phyloP scores from a whole-genome alignment of 1,140 invertebrate species.

The Maconellicoccus hirsutus region DNA sequence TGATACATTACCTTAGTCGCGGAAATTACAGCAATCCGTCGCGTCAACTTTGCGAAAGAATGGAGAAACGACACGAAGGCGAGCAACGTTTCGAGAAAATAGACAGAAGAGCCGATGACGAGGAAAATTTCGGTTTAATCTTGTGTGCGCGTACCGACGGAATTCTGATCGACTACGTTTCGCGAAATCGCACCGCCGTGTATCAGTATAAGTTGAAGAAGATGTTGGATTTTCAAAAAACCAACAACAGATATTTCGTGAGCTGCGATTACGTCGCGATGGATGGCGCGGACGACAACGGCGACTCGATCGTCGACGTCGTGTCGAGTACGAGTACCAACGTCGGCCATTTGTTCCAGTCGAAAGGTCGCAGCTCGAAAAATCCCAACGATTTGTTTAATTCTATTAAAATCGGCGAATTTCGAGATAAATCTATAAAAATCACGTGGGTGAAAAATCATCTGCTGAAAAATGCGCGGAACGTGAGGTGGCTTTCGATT shows the following conservation, averaged over 20 bases:
- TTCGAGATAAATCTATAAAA: background rate
- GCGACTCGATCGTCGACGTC: background rate
- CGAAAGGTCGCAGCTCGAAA: background rate
- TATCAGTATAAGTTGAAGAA: background rate
- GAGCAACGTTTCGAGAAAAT: background rate
- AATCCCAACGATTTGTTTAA: constrained; percentile 6
- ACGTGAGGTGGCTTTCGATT: background rate
- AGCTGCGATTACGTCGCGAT: background rate
- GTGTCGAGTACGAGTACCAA: background rate
- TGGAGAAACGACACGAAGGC: background rate
- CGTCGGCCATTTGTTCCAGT: background rate
- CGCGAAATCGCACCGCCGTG: background rate
- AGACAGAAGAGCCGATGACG: background rate
- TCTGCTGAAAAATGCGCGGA: background rate
- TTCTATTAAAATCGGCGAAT: background rate
- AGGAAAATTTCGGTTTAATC: background rate
- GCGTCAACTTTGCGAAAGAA: background rate
- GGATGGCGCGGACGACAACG: background rate
- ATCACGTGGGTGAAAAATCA: background rate
- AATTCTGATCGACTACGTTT: background rate
- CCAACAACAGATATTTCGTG: background rate
- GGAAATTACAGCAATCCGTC: background rate
- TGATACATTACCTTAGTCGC: too few species aligned
- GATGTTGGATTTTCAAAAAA: background rate
- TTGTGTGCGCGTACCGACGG: background rate